These are phyloP conservation scores for Potorous gilbertii DNA, from an alignment of 2,797 vertebrate species.

Conservation along the genomic window DNA sequence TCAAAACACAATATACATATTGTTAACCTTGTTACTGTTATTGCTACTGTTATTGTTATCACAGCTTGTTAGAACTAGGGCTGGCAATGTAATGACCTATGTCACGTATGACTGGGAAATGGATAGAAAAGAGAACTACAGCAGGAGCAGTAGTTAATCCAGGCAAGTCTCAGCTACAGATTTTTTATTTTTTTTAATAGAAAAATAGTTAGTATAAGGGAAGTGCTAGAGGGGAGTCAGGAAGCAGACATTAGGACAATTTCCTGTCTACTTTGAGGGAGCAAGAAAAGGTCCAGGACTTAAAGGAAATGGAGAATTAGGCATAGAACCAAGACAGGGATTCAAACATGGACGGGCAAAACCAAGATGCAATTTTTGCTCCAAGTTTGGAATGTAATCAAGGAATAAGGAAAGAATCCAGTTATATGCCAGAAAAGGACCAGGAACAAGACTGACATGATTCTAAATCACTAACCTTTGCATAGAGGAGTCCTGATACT, in stretches of 20 bases:
- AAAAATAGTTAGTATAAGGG: background rate
- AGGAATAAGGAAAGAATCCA: background rate
- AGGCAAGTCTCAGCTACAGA: background rate
- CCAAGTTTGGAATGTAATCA: background rate
- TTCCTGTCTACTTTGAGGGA: background rate
- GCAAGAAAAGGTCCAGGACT: background rate
- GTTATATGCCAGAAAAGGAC: background rate
- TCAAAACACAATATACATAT: too few species aligned
- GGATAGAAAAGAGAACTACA: background rate
- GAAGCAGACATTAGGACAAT: background rate
- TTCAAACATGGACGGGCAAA: background rate
- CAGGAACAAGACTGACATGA: background rate
- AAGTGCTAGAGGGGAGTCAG: background rate
- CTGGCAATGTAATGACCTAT: background rate
- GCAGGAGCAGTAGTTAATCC: background rate
- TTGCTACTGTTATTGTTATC: background rate
- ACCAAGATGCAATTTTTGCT: background rate
- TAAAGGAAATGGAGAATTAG: background rate
- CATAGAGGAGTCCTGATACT: background rate
- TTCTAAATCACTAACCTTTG: background rate
- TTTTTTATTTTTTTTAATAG: background rate
- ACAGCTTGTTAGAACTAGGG: background rate
- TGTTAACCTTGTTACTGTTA: background rate
- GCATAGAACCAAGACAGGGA: background rate
- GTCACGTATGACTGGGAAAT: too few species aligned